These are phyloP conservation scores for Xanthia icteritia DNA, from an alignment of 2,888 invertebrate genomes.

Conservation along the genomic window DNA sequence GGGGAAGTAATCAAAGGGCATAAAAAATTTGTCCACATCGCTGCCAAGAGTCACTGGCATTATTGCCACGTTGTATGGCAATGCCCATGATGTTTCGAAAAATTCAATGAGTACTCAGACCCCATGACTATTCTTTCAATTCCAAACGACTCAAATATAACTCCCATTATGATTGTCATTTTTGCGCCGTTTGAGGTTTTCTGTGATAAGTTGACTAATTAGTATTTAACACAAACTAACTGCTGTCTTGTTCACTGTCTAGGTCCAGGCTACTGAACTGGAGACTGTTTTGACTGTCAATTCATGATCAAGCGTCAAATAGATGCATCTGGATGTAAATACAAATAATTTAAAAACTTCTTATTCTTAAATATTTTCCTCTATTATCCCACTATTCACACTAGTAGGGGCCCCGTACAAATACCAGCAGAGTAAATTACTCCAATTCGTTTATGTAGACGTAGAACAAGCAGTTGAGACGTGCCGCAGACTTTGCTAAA, in stretches of 20 bases:
- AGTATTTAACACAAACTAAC: neutral
- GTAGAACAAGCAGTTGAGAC: slow-evolving; percentile 47
- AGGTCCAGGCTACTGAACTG: neutral
- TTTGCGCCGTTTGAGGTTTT: neutral
- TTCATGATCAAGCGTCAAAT: neutral
- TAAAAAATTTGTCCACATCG: neutral
- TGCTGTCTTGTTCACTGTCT: neutral
- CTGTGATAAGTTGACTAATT: neutral
- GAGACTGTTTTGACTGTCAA: no score
- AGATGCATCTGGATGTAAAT: no score
- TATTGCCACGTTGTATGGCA: neutral
- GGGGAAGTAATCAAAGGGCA: neutral
- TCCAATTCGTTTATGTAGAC: slow-evolving; percentile 70
- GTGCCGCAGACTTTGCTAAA: slow-evolving; percentile 43
- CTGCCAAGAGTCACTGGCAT: neutral
- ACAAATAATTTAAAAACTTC: neutral
- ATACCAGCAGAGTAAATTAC: slow-evolving; percentile 62
- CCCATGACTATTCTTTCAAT: neutral
- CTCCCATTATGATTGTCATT: no score
- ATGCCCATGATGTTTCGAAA: neutral
- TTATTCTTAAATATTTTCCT: neutral
- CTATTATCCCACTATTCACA: neutral
- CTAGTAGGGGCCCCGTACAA: slow-evolving; percentile 32
- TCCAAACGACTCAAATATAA: neutral
- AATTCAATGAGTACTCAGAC: neutral